These are phyloP conservation scores for Cotesia vestalis DNA, from an alignment of 1,140 invertebrate genomes.

Conservation along the genomic window DNA sequence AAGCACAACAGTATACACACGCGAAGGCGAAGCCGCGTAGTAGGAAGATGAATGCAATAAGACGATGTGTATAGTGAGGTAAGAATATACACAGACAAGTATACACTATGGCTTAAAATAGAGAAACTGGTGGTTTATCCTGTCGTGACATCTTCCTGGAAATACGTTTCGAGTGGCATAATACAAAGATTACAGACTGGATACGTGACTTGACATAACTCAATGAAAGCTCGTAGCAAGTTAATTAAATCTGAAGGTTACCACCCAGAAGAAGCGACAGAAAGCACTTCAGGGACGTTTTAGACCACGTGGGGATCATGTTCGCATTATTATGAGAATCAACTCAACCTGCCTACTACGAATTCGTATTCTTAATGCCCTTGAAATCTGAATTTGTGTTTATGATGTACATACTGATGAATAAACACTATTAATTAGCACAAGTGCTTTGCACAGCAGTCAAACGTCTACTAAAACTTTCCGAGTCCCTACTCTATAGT, in stretches of 20 bases:
- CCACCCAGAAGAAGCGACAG: background rate
- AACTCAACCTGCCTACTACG: background rate
- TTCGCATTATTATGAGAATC: background rate
- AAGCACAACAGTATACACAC: slow-evolving; percentile 1
- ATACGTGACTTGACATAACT: slow-evolving; percentile 38
- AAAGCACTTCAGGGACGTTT: slow-evolving; percentile 5
- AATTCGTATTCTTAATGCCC: background rate
- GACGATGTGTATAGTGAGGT: background rate
- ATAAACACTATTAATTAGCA: no score
- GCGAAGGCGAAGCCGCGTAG: background rate
- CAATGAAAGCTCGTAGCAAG: slow-evolving; percentile 34
- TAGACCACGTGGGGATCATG: slow-evolving; percentile 1
- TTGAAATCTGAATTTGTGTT: slow-evolving; percentile 5
- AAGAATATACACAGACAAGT: slow-evolving; percentile 22
- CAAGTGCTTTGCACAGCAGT: no score
- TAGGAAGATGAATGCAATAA: slow-evolving; percentile 5
- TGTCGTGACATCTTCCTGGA: slow-evolving; percentile 37
- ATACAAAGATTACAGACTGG: slow-evolving; percentile 36
- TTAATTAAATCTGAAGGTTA: slow-evolving; percentile 32
- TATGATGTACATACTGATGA: no score
- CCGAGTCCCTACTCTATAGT: no score
- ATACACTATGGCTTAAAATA: slow-evolving; percentile 4
- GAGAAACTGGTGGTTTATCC: slow-evolving; percentile 23
- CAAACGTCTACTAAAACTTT: no score
- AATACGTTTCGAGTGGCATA: slow-evolving; percentile 37